Conservation (phyloP, 2,113 vertebrate species). For the Callorhinus ursinus region DNA sequence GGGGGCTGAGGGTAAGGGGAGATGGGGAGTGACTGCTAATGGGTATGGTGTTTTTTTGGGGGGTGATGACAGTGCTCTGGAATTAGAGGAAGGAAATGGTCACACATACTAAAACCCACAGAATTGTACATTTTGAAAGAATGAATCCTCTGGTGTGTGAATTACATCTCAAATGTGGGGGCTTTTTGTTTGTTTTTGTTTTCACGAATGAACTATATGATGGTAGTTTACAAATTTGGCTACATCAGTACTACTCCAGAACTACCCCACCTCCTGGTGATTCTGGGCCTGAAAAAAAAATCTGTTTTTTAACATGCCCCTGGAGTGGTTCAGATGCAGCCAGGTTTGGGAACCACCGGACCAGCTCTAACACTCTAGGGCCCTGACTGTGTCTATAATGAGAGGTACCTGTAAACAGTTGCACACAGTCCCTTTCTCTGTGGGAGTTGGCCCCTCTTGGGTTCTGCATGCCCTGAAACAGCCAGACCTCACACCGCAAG, state of each 20-base stretch:
- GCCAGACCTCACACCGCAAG: constrained; percentile 71
- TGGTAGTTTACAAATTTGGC: constrained; percentile 48
- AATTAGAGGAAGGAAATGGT: background rate
- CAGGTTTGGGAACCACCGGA: constrained; percentile 4
- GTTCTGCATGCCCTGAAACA: constrained; percentile 62
- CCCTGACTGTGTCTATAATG: constrained; percentile 45
- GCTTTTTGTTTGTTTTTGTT: background rate
- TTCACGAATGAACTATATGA: background rate
- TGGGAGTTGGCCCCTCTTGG: constrained; percentile 31
- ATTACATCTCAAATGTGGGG: background rate
- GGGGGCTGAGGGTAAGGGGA: background rate
- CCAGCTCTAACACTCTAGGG: constrained; percentile 29
- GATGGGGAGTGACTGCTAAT: background rate
- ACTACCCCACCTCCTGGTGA: background rate
- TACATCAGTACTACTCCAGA: constrained; percentile 17
- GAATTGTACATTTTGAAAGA: constrained; percentile 15
- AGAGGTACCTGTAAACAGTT: constrained; percentile 50
- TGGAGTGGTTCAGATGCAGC: constrained; percentile 25
- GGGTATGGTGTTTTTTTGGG: background rate
- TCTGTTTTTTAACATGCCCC: constrained; percentile 52
- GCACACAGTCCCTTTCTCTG: constrained; percentile 58
- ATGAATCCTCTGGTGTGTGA: background rate
- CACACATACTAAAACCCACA: background rate
- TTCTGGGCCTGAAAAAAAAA: background rate
- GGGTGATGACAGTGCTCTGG: background rate